These are phyloP conservation scores for Phaethornis superciliosus DNA, from an alignment of 2,113 vertebrate genomes.

Conservation along the genomic window DNA sequence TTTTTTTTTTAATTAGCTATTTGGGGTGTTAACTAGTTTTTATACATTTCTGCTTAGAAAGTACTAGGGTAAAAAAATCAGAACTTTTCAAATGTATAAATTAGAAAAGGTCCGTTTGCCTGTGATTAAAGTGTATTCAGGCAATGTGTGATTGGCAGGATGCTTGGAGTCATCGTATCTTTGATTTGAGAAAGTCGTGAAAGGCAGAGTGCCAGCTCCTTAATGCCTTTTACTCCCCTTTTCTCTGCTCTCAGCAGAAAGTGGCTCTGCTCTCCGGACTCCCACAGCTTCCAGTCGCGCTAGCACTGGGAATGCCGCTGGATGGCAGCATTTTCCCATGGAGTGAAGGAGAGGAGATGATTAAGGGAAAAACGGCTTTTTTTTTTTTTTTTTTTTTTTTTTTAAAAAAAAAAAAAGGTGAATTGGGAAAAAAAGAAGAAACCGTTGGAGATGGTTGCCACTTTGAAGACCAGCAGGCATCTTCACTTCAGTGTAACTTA, in stretches of 20 bases:
- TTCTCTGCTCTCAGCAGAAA: not conserved
- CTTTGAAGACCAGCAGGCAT: not conserved
- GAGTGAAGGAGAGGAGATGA: not conserved
- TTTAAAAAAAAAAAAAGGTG: not conserved
- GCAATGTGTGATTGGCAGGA: not conserved
- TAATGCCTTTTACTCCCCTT: not conserved
- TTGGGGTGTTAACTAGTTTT: not conserved
- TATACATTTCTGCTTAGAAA: not conserved
- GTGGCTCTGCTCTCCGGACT: not conserved
- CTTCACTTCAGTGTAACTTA: not conserved
- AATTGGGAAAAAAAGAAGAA: not conserved
- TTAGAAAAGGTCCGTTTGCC: not conserved
- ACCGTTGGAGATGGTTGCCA: not conserved
- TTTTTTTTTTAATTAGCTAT: not conserved
- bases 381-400: no score
- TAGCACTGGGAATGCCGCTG: slow-evolving; percentile 25
- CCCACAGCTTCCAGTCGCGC: not conserved
- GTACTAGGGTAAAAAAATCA: not conserved
- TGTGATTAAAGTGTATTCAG: not conserved
- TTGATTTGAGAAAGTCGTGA: not conserved
- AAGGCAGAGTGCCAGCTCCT: not conserved
- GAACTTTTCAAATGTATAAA: not conserved
- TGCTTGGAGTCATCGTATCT: not conserved
- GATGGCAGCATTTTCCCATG: slow-evolving; percentile 65
- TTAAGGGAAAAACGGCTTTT: not conserved